Base-by-base conservation (phyloP, 2,113 vertebrate species). In the Stigmatopora nigra region DNA sequence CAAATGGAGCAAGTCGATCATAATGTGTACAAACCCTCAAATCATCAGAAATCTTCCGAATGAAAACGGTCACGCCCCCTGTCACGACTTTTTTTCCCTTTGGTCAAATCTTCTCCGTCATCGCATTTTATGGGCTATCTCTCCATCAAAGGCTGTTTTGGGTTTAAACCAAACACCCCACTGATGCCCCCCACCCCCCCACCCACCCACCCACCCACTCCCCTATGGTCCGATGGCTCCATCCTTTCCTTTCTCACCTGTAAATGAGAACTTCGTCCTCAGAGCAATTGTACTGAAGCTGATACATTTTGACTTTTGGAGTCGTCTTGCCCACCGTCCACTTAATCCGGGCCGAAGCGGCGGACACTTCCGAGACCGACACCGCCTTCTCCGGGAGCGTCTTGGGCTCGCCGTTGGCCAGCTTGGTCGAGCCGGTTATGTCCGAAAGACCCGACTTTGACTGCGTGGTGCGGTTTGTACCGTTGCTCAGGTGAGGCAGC, bases 181-280 rank as follows among this genome's bases (percentile, higher is more conserved):
- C n/a, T n/a, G n/a, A n/a, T n/a, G n/a, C n/a, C n/a, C n/a, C n/a
- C n/a, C n/a, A n/a, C n/a, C n/a, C n/a, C n/a, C n/a, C n/a, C n/a
- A n/a, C n/a, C n/a, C n/a, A n/a, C n/a, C n/a, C n/a, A n/a, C n/a
- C n/a, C n/a, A n/a, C n/a, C n/a, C n/a, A n/a, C n/a, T n/a, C n/a
- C 25, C 25, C 25, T 31, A 31, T 31, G 25, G 25, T 31, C 2
- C 25, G 25, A 31, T 31, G 25, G 25, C 25, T 31, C 25, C 25
- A 31, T 31, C 25, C 25, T 48, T 10, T 22, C 13, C 64, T 63
- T 66, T 58, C 78, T 87, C 93, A 98, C 96, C 96, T 97, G 92
- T 99, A 98, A 75, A 97, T 96, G 70, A 98, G 91, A 53, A 98
- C 96, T 91, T 99, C 95, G 79, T 99, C 96, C 31, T 96, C 93